These are phyloP conservation scores for Oreochromis mossambicus DNA, from an alignment of 2,797 vertebrate genomes.

Conservation along the genomic window DNA sequence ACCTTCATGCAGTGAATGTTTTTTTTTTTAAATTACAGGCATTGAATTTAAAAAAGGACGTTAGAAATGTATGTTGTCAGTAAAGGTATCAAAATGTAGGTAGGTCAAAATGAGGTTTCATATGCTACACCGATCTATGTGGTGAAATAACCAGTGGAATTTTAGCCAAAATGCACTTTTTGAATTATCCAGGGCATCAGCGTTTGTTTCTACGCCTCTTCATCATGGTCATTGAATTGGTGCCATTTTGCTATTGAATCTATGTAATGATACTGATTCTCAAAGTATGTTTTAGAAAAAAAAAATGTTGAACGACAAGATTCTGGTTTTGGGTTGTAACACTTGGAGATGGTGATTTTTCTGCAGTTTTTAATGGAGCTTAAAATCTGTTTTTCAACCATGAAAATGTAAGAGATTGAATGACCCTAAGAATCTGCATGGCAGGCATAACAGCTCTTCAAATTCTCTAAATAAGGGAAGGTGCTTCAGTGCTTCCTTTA, in stretches of 20 bases:
- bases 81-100: not conserved
- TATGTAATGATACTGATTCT: not conserved
- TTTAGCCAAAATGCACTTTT: not conserved
- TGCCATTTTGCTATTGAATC: not conserved
- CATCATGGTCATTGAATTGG: not conserved
- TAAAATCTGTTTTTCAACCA: not conserved
- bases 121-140: not conserved
- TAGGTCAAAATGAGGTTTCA: not conserved
- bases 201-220: not conserved
- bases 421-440: not conserved
- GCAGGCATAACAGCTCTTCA: not conserved
- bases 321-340: not conserved
- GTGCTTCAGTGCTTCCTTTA: not conserved
- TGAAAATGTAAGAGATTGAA: fast-evolving
- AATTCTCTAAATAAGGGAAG: not conserved
- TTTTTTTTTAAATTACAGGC: not conserved
- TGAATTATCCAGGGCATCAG: not conserved
- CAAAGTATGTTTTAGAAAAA: not conserved
- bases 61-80: not conserved
- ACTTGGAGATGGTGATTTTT: not conserved
- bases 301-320: not conserved
- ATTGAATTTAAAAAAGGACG: not conserved
- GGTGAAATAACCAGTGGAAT: not conserved
- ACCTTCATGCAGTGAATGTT: not conserved
- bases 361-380: not conserved